Evolutionary conservation across 2,113 vertebrate species (phyloP), one percentile per base, ranked within the genome.

Genomic region (Mormyrus iriodes): DNA sequence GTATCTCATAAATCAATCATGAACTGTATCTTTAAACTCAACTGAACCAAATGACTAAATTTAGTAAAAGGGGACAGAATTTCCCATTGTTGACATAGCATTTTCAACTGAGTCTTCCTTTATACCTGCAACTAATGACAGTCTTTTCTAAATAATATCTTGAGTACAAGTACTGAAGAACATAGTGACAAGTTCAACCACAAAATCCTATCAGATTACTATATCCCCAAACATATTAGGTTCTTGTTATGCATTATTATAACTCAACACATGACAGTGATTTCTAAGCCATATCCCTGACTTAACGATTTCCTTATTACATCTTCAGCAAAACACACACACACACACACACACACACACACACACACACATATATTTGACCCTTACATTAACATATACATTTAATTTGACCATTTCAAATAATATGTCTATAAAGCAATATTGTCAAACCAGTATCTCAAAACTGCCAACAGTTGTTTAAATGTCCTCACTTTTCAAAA

Each of bases 1-100:
- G 85, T 42, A 53, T 53, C 24, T 53, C n/a, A 53, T 86, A 51
- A 52, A 86, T 53, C 35, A 84, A 84, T 84, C 82, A 84, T 84
- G 44, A 84, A 84, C 82, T 48, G 82, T 44, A 84, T 84, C 82
- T 44, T 42, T 24, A n/a, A 48, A 85, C 44, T 49, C 27, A 35
- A 86, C 85, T 35, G 27, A 12, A 55, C 27, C n/a, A 86, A 86
- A 55, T 53, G 13, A 85, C 46, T 51, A 27, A 49, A 49, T 51
- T 27, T 51, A 85, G 84, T 31, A 31, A 31, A 52, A 82, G 19
- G 73, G 39, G 44, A 44, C 76, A 82, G 76, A 84, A 84, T n/a
- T 84, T 51, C 49, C 10, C 85, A 35, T 31, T 53, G 9, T 52
- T 31, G 51, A 53, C 12, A 15, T 55, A n/a, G 27, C 31, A 49